Percentiles rank a stretch among this genome's conserved stretches.
Conservation (phyloP, 2,113 vertebrate species). For the Nannospalax galili region DNA sequence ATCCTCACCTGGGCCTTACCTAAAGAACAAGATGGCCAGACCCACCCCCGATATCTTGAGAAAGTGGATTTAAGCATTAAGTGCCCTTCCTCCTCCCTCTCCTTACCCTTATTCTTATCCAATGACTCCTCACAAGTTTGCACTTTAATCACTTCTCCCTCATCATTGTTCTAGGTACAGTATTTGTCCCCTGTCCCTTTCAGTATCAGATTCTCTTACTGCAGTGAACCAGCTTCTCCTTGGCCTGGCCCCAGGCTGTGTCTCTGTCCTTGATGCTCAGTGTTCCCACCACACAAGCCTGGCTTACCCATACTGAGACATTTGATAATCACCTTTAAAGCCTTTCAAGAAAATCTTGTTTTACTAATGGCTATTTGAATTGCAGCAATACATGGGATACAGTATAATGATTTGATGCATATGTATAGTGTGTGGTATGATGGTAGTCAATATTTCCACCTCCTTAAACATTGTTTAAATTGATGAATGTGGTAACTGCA, state of each 20-base stretch:
- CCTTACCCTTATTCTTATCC: background rate
- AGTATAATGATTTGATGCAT: background rate
- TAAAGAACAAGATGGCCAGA: background rate
- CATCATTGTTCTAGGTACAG: background rate
- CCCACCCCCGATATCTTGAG: background rate
- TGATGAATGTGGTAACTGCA: background rate
- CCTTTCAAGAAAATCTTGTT: background rate
- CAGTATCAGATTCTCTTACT: background rate
- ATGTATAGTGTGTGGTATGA: background rate
- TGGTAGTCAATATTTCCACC: background rate
- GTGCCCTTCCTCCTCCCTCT: background rate
- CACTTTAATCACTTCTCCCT: background rate
- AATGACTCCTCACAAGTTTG: background rate
- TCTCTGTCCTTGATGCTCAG: background rate
- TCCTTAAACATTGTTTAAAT: background rate
- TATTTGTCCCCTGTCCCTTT: fast-evolving
- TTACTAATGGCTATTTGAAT: background rate
- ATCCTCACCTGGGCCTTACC: background rate
- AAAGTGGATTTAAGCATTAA: background rate
- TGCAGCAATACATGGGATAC: background rate
- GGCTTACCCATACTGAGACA: background rate
- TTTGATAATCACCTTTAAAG: too few relatives aligned
- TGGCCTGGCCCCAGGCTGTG: background rate
- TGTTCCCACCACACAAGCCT: background rate
- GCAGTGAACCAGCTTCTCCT: background rate